These are phyloP conservation scores for Moxostoma hubbsi DNA, from an alignment of 2,797 vertebrate genomes.

Conservation along the genomic window DNA sequence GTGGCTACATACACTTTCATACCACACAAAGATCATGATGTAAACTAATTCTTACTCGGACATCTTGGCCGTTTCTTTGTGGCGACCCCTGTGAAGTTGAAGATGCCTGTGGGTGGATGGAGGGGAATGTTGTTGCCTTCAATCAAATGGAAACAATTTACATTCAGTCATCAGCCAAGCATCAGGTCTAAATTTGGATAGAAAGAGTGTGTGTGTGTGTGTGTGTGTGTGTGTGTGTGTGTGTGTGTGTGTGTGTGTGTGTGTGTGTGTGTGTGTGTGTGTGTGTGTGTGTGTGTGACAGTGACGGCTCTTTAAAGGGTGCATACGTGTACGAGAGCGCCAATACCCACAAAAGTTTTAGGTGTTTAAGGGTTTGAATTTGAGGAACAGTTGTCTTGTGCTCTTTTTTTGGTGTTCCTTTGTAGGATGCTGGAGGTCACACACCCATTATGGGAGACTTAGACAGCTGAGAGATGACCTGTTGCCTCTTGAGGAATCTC, in stretches of 20 bases:
- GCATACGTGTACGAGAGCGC: not conserved
- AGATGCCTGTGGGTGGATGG: conserved; percentile 28
- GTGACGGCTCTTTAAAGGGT: not conserved
- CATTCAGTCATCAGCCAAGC: conserved; percentile 7
- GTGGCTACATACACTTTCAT: not conserved
- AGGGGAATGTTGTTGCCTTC: conserved; percentile 38
- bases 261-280: conserved; percentile 12
- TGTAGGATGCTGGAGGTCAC: conserved; percentile 17
- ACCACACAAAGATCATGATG: not conserved
- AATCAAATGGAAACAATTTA: conserved; percentile 29
- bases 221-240: conserved; percentile 13
- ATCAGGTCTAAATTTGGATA: conserved; percentile 40
- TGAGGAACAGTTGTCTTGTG: conserved; percentile 48
- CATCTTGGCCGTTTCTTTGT: conserved; percentile 63
- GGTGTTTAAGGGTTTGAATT: conserved; percentile 15
- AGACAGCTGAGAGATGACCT: conserved; percentile 52
- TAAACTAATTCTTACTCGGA: conserved; percentile 67
- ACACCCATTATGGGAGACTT: not conserved
- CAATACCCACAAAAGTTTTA: conserved; percentile 13
- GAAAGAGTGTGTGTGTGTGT: not conserved
- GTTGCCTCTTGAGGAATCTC: conserved; percentile 42
- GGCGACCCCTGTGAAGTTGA: conserved; percentile 43
- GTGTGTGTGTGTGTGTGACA: conserved; percentile 18
- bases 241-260: conserved; percentile 10
- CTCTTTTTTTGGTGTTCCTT: conserved; percentile 33